phyloP scores from a whole-genome alignment of 2,888 invertebrate species.

The Deilephila porcellus region DNA sequence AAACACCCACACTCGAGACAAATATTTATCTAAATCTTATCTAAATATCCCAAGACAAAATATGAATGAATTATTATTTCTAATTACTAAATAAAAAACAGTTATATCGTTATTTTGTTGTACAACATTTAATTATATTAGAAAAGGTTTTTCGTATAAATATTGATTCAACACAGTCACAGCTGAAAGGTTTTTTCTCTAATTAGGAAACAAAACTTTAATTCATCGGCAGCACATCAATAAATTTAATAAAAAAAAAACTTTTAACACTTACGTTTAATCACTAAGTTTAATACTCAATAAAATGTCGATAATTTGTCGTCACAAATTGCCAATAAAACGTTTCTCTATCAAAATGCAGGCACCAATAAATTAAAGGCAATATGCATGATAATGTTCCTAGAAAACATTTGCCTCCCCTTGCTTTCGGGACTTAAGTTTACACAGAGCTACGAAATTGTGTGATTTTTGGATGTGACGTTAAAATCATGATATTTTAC shows the following conservation, averaged over 20 bases:
- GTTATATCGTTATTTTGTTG: too few relatives aligned
- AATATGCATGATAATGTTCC: slow-evolving; percentile 80
- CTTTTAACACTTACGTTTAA: slow-evolving; percentile 33
- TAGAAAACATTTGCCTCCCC: slow-evolving; percentile 73
- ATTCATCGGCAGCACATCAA: slow-evolving; percentile 1
- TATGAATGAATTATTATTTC: too few relatives aligned
- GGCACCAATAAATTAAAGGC: slow-evolving; percentile 72
- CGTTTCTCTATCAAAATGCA: slow-evolving; percentile 69
- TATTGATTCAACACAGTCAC: too few relatives aligned
- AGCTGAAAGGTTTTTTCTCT: too few relatives aligned
- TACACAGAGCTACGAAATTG: slow-evolving; percentile 28
- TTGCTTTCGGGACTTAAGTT: slow-evolving; percentile 53
- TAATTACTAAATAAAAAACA: too few relatives aligned
- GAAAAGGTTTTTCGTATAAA: too few relatives aligned
- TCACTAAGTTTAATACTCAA: slow-evolving; percentile 30
- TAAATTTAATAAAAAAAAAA: too few relatives aligned
- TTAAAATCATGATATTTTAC: not conserved
- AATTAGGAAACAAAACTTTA: too few relatives aligned
- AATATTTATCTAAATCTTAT: too few relatives aligned
- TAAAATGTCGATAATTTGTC: slow-evolving; percentile 37
- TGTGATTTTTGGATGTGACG: slow-evolving; percentile 47
- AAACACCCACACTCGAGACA: too few relatives aligned
- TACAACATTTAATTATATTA: too few relatives aligned
- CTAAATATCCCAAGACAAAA: too few relatives aligned
- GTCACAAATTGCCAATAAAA: slow-evolving; percentile 63